A percentile compares a stretch with the other conserved stretches of the same genome.
Evolutionary conservation across 2,888 invertebrate species (phyloP).

Genomic region (Dascillus cervinus): DNA sequence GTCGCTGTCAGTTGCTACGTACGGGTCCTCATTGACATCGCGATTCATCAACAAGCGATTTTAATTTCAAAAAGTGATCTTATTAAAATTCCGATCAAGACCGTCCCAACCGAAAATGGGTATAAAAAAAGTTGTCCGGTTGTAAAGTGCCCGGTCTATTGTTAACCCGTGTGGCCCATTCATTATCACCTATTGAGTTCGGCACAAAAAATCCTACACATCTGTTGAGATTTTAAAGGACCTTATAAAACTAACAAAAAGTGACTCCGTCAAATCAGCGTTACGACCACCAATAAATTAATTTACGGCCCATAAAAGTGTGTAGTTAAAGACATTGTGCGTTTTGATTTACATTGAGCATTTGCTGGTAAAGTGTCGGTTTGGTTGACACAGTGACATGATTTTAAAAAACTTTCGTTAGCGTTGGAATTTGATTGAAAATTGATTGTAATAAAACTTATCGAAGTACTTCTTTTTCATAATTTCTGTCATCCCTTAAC

Average conservation of each 20-base stretch:
- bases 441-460: conserved; percentile 4
- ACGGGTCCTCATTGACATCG: conserved; percentile 32
- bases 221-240: conserved; percentile 3
- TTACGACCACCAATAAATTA: conserved; percentile 35
- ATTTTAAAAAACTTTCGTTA: conserved; percentile 1
- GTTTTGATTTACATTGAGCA: conserved; percentile 27
- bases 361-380: conserved; percentile 25
- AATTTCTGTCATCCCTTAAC: conserved; percentile 14
- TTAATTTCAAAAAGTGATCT: no score
- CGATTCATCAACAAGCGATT: no score
- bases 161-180: conserved; percentile 18
- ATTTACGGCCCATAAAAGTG: conserved; percentile 34
- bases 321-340: conserved; percentile 28
- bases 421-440: neutral
- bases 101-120: conserved; percentile 12
- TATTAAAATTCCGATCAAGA: no score
- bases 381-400: conserved; percentile 18
- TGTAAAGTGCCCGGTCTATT: conserved; percentile 22
- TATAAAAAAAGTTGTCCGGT: conserved; percentile 14
- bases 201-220: conserved; percentile 6
- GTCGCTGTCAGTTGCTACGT: conserved; percentile 32
- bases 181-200: no score
- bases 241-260: conserved; percentile 14
- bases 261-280: conserved; percentile 25
- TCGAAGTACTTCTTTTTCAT: conserved; percentile 13